phyloP scores from a whole-genome alignment of 2,113 vertebrate genomes.

The Serilophus lunatus region DNA sequence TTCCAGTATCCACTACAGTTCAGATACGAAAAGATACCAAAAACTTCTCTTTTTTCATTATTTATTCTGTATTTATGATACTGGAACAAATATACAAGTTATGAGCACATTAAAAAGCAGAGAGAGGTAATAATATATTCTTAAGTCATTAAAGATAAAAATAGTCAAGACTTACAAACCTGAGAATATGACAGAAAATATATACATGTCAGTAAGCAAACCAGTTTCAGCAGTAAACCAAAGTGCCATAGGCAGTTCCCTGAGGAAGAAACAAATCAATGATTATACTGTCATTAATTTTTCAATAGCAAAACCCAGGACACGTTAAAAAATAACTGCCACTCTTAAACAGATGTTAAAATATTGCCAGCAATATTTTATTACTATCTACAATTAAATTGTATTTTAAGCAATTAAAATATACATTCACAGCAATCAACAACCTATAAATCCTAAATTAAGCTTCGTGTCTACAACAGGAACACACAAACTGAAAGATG shows the following conservation, averaged over 20 bases:
- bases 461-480: not conserved
- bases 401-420: not conserved
- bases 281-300: not conserved
- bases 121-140: not conserved
- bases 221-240: constrained; percentile 84
- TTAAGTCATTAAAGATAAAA: not conserved
- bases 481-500: not conserved
- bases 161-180: constrained; percentile 71
- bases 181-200: constrained; percentile 90
- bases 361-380: not conserved
- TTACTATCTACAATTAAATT: not conserved
- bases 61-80: not conserved
- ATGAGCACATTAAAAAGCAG: not conserved
- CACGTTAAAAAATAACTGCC: not conserved
- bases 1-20: not conserved
- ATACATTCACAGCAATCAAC: not conserved
- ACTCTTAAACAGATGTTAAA: not conserved
- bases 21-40: not conserved
- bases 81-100: not conserved
- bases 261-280: constrained; percentile 65
- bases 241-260: constrained; percentile 89
- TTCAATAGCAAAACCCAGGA: not conserved
- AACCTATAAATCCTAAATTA: not conserved
- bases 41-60: not conserved
- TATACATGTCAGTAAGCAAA: constrained; percentile 86